These are phyloP conservation scores for Brachymystax lenok DNA, from an alignment of 2,797 vertebrate genomes.

Conservation along the genomic window DNA sequence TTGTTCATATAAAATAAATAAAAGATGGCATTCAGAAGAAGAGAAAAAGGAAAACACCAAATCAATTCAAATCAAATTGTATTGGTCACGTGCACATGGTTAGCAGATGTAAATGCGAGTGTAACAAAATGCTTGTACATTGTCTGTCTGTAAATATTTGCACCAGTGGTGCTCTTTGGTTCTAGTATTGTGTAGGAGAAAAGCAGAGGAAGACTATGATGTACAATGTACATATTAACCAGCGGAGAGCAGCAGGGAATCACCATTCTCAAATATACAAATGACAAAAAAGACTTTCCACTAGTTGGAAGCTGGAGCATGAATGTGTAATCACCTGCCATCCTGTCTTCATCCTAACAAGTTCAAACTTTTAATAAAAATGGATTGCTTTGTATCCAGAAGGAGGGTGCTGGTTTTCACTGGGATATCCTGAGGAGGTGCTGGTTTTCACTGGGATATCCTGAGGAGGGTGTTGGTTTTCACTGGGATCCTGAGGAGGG, in stretches of 20 bases:
- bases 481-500: conserved; percentile 2
- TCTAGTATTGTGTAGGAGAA: conserved; percentile 30
- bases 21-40: no score
- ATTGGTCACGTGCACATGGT: no score
- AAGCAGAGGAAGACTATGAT: conserved; percentile 25
- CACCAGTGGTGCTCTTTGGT: conserved; percentile 46
- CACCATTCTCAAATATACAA: conserved; percentile 47
- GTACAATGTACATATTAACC: conserved; percentile 49
- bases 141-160: conserved; percentile 65
- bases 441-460: conserved; percentile 5
- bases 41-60: no score
- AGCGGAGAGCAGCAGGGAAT: conserved; percentile 49
- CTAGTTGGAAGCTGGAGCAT: conserved; percentile 28
- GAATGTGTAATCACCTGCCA: conserved; percentile 42
- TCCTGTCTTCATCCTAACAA: conserved; percentile 49
- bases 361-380: conserved; percentile 63
- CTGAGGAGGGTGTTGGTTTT: conserved; percentile 14
- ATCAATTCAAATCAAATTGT: background rate
- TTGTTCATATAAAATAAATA: no score
- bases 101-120: conserved; percentile 17
- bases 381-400: conserved; percentile 50
- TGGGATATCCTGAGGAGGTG: background rate
- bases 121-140: conserved; percentile 42
- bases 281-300: conserved; percentile 28
- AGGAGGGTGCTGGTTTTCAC: conserved; percentile 18